phyloP scores from a whole-genome alignment of 1,140 invertebrate genomes.

The Sycophaga agraensis region DNA sequence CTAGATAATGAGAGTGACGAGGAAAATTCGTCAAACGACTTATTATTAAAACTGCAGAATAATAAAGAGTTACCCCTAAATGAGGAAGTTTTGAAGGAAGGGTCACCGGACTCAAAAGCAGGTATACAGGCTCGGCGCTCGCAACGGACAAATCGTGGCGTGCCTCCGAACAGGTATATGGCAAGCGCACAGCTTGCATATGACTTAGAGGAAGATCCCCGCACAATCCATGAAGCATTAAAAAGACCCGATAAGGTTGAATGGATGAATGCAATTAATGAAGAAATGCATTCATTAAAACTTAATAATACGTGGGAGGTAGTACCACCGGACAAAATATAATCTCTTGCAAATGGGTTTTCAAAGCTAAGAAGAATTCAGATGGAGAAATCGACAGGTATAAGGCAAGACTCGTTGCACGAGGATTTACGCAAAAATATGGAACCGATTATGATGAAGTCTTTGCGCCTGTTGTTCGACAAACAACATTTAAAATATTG shows the following conservation, averaged over 20 bases:
- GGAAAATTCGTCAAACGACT: no score
- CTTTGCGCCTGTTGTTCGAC: no score
- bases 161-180: background rate
- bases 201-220: background rate
- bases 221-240: slow-evolving; percentile 3
- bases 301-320: slow-evolving; percentile 44
- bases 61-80: background rate
- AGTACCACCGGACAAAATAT: slow-evolving; percentile 27
- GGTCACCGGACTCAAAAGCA: background rate
- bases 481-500: slow-evolving; percentile 34
- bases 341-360: slow-evolving; percentile 28
- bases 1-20: no score
- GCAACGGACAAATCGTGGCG: background rate
- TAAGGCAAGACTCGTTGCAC: no score
- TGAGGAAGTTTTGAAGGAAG: no score
- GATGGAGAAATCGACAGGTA: no score
- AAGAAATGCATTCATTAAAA: slow-evolving; percentile 37
- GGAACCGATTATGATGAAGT: no score
- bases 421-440: no score
- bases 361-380: slow-evolving; percentile 21
- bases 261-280: slow-evolving; percentile 44
- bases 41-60: background rate
- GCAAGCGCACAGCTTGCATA: background rate
- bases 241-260: slow-evolving; percentile 1
- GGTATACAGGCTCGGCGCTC: background rate